phyloP scores from a whole-genome alignment of 2,797 vertebrate species.

The Ataeniobius toweri region DNA sequence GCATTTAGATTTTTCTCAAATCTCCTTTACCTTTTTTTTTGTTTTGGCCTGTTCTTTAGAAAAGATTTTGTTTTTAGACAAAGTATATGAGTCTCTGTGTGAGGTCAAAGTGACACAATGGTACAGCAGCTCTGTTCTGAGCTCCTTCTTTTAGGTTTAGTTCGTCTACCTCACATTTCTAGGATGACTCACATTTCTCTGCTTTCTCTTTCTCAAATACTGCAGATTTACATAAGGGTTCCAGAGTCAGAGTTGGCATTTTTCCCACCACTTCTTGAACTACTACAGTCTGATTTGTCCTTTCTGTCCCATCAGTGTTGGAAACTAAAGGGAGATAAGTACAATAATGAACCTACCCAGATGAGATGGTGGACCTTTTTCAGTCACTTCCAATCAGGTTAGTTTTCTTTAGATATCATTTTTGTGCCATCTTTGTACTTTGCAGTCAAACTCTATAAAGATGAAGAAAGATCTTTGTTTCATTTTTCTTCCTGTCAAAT shows the following conservation, averaged over 20 bases:
- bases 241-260: constrained; percentile 46
- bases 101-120: constrained; percentile 49
- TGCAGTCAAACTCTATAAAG: neutral
- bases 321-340: constrained; percentile 61
- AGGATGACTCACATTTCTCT: constrained; percentile 85
- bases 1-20: constrained; percentile 5
- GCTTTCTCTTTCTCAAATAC: constrained; percentile 65
- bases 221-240: constrained; percentile 53
- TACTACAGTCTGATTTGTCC: constrained; percentile 23
- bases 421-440: constrained; percentile 5
- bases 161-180: constrained; percentile 81
- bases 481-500: neutral
- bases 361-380: constrained; percentile 34
- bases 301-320: constrained; percentile 52
- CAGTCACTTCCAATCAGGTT: constrained; percentile 63
- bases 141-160: neutral
- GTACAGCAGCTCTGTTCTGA: constrained; percentile 37
- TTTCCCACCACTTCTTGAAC: constrained; percentile 3
- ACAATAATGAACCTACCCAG: constrained; percentile 37
- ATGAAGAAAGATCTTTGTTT: neutral
- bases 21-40: constrained; percentile 4
- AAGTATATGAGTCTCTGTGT: constrained; percentile 21
- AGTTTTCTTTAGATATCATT: constrained; percentile 60
- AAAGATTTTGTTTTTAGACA: constrained; percentile 34
- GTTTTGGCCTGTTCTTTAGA: constrained; percentile 31